Percentiles rank a stretch among this genome's conserved stretches.
Conservation (phyloP, 2,888 invertebrate genomes). For the Sarcophaga variegata region DNA sequence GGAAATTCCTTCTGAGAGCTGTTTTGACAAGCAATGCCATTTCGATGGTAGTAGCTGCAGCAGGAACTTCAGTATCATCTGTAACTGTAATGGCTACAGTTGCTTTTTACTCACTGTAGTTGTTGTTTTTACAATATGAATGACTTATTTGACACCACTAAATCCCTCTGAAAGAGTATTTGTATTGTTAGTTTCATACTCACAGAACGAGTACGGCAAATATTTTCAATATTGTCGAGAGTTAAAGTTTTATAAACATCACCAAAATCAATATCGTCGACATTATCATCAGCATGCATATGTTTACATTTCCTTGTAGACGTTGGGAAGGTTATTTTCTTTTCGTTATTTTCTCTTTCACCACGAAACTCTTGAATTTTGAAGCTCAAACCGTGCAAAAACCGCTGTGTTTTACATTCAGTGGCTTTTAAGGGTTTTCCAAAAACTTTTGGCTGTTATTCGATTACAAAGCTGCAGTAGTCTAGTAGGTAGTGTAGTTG, state of each 20-base stretch:
- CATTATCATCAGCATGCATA: neutral
- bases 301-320: constrained; percentile 21
- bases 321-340: neutral
- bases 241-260: constrained; percentile 21
- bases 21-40: constrained; percentile 22
- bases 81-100: neutral
- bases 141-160: constrained; percentile 46
- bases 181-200: too few species aligned
- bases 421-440: constrained; percentile 9
- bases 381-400: constrained; percentile 17
- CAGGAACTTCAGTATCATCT: constrained; percentile 30
- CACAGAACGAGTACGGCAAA: neutral
- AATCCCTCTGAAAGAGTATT: neutral
- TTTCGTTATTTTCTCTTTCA: neutral
- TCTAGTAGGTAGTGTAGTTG: too few species aligned
- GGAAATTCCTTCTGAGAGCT: constrained; percentile 60
- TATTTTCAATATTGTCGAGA: neutral
- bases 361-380: constrained; percentile 60
- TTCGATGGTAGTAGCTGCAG: too few species aligned
- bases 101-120: neutral
- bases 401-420: constrained; percentile 1
- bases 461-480: too few species aligned
- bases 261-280: neutral
- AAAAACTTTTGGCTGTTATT: neutral
- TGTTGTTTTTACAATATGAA: neutral